Base-by-base conservation (phyloP, 2,888 invertebrate species). In the Tenodera sinensis region DNA sequence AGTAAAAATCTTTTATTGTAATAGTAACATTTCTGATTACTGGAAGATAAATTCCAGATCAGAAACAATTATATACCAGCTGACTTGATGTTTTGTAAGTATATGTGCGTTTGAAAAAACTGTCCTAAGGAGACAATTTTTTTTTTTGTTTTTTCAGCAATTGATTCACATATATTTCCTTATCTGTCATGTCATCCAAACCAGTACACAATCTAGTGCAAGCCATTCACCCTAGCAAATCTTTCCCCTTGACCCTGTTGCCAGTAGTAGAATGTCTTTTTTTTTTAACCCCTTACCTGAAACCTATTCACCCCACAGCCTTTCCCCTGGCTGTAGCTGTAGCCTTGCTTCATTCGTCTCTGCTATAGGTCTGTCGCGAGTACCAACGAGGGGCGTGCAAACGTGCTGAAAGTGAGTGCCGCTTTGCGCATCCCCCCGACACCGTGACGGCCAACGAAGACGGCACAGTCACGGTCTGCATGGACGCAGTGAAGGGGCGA, bases 381-480 rank as follows among this genome's bases (percentile, higher is more conserved):
- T 98, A 97, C 97, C 97, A 98, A 97, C 97, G 98, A 95, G 98
- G 98, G 95, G 97, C 97, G 96, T 99, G 98, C 96, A 98, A 98
- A 96, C 97, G 98, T 95, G 97, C 97, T 94, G 98, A 98, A 96
- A 96, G 97, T 94, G 98, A 98, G 96, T 99, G 98, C 96, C 98
- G 98, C 96, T 98, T 97, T 97, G 98, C 98, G 96, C 98, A 98
- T 96, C 98, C 98, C 95, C 97, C 98, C 95, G 97, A 98, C 95
- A 97, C 97, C 95, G 98, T 98, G 95, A 97, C 97, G 95, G 97
- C 98, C 95, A 98, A 98, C 96, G 97, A 97, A 95, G 98, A 98
- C 96, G 98, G 98, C 97, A 97, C 98, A 95, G 98, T 98, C 96
- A 98, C 98, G 96, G 98, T 98, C 96, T 99, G 99, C 98, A 98